phyloP scores from a whole-genome alignment of 2,888 invertebrate genomes.

The Agriopis leucophaearia region DNA sequence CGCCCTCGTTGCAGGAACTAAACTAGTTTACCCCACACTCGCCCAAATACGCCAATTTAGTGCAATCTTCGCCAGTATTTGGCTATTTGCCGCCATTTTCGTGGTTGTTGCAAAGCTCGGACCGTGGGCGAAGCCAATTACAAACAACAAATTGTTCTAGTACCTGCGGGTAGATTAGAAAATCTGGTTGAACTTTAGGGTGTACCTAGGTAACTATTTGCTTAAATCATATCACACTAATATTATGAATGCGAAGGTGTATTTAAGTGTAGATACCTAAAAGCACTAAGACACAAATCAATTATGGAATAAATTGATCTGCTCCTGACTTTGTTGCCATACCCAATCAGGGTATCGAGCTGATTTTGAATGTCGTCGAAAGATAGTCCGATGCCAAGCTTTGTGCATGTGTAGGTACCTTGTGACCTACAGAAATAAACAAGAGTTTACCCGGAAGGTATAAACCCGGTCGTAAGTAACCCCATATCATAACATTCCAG shows the following conservation, averaged over 20 bases:
- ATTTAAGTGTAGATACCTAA: too few relatives aligned
- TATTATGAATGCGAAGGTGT: too few relatives aligned
- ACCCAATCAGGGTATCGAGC: too few relatives aligned
- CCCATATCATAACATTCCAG: conserved; percentile 22
- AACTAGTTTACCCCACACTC: conserved; percentile 48
- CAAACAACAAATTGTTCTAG: conserved; percentile 29
- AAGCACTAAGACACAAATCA: too few relatives aligned
- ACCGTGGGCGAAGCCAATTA: conserved; percentile 33
- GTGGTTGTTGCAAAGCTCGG: conserved; percentile 32
- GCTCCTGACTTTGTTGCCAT: too few relatives aligned
- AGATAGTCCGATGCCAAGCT: conserved; percentile 1
- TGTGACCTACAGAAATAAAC: conserved; percentile 17
- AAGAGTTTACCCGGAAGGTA: conserved; percentile 29
- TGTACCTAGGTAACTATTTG: too few relatives aligned
- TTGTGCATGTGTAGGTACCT: too few relatives aligned
- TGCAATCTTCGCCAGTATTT: conserved; percentile 50
- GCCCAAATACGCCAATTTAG: conserved; percentile 50
- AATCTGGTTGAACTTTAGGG: background rate
- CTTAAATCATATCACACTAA: too few relatives aligned
- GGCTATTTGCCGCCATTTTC: conserved; percentile 49
- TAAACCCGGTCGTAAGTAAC: conserved; percentile 30
- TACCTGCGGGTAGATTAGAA: conserved; percentile 17
- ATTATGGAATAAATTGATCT: too few relatives aligned
- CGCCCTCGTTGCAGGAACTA: conserved; percentile 35
- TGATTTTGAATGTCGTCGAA: background rate